These are phyloP conservation scores for Drosophila dunni DNA, from an alignment of 1,140 invertebrate species.

Conservation along the genomic window DNA sequence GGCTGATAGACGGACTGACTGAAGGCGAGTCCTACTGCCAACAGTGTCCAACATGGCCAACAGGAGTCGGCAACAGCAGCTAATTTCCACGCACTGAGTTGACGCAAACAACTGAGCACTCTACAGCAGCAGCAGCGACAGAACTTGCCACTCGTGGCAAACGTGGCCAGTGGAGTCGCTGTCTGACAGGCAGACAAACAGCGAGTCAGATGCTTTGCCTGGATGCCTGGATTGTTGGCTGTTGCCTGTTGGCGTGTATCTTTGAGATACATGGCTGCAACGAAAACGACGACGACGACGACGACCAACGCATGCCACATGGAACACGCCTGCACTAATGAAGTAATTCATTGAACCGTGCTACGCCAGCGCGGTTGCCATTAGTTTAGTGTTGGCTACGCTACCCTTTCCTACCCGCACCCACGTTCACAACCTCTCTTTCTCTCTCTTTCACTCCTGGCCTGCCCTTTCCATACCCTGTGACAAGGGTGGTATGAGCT, in stretches of 20 bases:
- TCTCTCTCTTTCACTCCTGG: not conserved
- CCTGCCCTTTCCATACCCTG: not conserved
- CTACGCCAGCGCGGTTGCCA: constrained; percentile 66
- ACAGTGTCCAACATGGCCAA: constrained; percentile 23
- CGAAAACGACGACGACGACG: constrained; percentile 34
- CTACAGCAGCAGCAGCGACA: constrained; percentile 32
- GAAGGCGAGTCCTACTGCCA: constrained; percentile 31
- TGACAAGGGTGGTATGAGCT: too few species aligned
- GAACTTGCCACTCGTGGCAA: constrained; percentile 53
- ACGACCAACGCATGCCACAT: constrained; percentile 67
- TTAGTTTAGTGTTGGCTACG: constrained; percentile 70
- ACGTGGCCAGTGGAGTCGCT: constrained; percentile 26
- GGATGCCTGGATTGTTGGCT: constrained; percentile 14
- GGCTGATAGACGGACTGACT: constrained; percentile 47
- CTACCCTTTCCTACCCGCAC: constrained; percentile 19
- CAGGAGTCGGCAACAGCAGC: constrained; percentile 59
- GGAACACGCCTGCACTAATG: constrained; percentile 78
- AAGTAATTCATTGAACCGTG: constrained; percentile 84
- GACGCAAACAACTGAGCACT: constrained; percentile 58
- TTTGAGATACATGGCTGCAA: constrained; percentile 55
- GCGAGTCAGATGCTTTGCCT: constrained; percentile 29
- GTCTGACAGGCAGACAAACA: constrained; percentile 37
- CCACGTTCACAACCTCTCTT: constrained; percentile 10
- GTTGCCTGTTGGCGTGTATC: constrained; percentile 53
- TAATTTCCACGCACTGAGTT: constrained; percentile 78